Evolutionary conservation across 2,113 vertebrate genomes (phyloP).

Genomic region (Plectropomus leopardus): DNA sequence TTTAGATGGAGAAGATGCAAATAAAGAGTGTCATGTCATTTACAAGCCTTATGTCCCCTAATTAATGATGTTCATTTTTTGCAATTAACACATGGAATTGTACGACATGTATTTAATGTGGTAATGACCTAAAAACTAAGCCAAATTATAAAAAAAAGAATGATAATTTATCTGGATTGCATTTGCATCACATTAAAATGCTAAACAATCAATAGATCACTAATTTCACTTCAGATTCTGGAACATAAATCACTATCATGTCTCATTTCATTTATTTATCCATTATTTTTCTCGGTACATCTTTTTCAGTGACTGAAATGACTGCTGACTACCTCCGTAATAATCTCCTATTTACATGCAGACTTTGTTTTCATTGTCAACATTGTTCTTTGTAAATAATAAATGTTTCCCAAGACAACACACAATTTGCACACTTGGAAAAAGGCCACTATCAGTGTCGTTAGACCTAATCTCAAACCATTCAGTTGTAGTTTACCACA

Average conservation of each 20-base stretch:
- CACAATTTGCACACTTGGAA: too few relatives aligned
- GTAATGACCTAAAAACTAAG: constrained; percentile 20
- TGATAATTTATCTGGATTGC: background rate
- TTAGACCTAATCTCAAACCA: too few relatives aligned
- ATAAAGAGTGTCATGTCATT: constrained; percentile 7
- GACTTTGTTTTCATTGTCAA: background rate
- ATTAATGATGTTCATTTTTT: constrained; percentile 17
- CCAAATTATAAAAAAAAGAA: background rate
- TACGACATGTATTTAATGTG: background rate
- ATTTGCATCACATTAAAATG: constrained; percentile 22
- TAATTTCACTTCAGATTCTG: background rate
- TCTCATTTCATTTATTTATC: background rate
- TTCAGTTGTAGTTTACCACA: too few relatives aligned
- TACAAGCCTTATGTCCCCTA: background rate
- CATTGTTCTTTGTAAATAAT: background rate
- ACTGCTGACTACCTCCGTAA: background rate
- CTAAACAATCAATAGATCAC: background rate
- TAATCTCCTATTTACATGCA: background rate
- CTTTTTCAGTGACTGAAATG: background rate
- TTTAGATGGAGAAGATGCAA: background rate
- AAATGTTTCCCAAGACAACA: too few relatives aligned
- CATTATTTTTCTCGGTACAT: background rate
- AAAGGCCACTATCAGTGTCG: too few relatives aligned
- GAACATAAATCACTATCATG: background rate
- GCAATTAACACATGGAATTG: background rate